Base-by-base conservation (phyloP, 2,113 vertebrate genomes). In the Pelecanoides urinatrix region DNA sequence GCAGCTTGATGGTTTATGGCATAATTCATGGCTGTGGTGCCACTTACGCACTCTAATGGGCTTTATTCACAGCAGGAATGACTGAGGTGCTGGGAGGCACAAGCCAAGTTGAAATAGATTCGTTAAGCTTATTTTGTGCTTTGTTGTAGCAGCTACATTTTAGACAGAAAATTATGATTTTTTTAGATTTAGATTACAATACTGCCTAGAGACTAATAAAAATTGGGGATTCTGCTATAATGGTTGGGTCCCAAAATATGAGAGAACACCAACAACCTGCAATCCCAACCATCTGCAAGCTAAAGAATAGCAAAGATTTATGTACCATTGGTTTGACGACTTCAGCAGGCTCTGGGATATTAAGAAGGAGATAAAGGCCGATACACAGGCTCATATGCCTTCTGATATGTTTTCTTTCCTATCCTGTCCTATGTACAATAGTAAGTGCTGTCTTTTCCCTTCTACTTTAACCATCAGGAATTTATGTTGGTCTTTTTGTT, bases 1-100 rank as follows among this genome's bases (percentile, higher is more conserved):
- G 77, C 85, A 88, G 77, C 32, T 88, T 90, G 87, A 56, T 96
- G 93, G 84, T 82, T 96, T 93, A 88, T 45, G 74, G 87, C 66
- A 40, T 82, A 87, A 90, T 52, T 96, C 81, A 68, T 52, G 79
- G 87, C 94, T 79, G 49, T 62, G 80, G 87, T 91, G 91, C 77
- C 87, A 70, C 49, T 96, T 87, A 75, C 1, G 10, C 87, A 86
- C 92, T 96, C 66, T 90, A 79, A 96, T 96, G 75, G 90, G 62
- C 66, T 93, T 95, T 94, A 81, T 66, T 83, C 86, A 91, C 81
- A 96, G 90, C 77, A 93, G 92, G 87, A 87, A 96, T 82, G 91
- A 78, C 83, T 95, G 81, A 82, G 84, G 81, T 85, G 87, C 93
- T 1, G 1, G 84, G 38, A 94, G 96, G 94, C 84, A 94, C 36